Percentiles rank a stretch among this genome's conserved stretches.
Evolutionary conservation across 2,113 vertebrate species (phyloP).

Genomic region (Nerophis lumbriciformis): DNA sequence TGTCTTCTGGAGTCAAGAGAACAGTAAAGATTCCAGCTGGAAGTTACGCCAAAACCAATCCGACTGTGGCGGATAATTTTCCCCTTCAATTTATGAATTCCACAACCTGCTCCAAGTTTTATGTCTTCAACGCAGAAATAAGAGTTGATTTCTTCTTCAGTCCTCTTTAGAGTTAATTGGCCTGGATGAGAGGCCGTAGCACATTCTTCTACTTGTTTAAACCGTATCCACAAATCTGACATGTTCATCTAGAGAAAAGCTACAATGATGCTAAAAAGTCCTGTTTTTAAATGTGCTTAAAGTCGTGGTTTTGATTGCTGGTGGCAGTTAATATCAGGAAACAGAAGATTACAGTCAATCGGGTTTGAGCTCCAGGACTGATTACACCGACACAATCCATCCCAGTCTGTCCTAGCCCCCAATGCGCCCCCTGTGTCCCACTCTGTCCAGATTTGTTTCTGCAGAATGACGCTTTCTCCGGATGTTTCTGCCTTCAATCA

Average conservation of each 20-base stretch:
- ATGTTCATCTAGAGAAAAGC: slow-evolving; percentile 18
- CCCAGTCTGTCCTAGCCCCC: not conserved
- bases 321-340: slow-evolving; percentile 70
- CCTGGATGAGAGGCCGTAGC: slow-evolving; percentile 1
- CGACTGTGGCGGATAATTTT: slow-evolving; percentile 43
- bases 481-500: not conserved
- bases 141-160: slow-evolving; percentile 45
- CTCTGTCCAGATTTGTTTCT: not conserved
- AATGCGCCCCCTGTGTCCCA: too few relatives aligned
- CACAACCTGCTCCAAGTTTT: slow-evolving; percentile 22
- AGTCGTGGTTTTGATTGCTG: slow-evolving; percentile 50
- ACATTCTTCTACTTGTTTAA: not conserved
- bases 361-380: slow-evolving; percentile 35
- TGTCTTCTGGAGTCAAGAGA: slow-evolving; percentile 55
- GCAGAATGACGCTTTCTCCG: not conserved
- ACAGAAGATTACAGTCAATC: slow-evolving; percentile 61
- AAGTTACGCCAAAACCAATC: slow-evolving; percentile 47
- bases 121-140: slow-evolving; percentile 43
- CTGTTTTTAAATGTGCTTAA: slow-evolving; percentile 46
- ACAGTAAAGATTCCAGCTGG: slow-evolving; percentile 46
- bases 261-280: slow-evolving; percentile 17
- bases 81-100: slow-evolving; percentile 27
- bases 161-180: slow-evolving; percentile 48
- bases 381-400: slow-evolving; percentile 37
- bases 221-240: slow-evolving; percentile 6